A percentile compares a stretch with the other conserved stretches of the same genome.
Evolutionary conservation across 1,140 invertebrate species (phyloP).

Genomic region (Mya arenaria): DNA sequence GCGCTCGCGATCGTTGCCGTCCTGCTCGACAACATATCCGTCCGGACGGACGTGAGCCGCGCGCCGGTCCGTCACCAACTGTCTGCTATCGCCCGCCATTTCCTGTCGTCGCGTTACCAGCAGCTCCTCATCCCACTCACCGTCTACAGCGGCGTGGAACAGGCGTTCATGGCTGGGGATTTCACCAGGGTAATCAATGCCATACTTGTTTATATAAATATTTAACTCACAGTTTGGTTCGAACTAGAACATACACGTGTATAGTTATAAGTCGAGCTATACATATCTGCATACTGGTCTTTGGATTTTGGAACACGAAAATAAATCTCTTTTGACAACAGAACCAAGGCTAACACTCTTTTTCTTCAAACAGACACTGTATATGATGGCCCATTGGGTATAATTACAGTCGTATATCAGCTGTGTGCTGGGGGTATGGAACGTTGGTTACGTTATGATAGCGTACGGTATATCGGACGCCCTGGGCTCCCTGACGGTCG

Average conservation of each 20-base stretch:
- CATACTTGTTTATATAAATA: too few relatives aligned
- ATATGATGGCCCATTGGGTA: too few relatives aligned
- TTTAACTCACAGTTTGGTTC: too few relatives aligned
- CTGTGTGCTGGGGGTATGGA: constrained; percentile 93
- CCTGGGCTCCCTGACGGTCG: constrained; percentile 92
- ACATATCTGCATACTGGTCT: too few relatives aligned
- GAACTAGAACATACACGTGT: too few relatives aligned
- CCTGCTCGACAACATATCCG: constrained; percentile 87
- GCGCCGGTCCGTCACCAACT: constrained; percentile 85
- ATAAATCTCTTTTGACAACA: too few relatives aligned
- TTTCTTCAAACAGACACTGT: too few relatives aligned
- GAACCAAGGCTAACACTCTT: too few relatives aligned
- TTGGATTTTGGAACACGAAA: too few relatives aligned
- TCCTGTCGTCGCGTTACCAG: constrained; percentile 88
- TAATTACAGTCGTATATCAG: constrained; percentile 93
- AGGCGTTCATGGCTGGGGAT: constrained; percentile 96
- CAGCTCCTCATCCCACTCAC: constrained; percentile 96
- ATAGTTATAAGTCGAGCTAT: too few relatives aligned
- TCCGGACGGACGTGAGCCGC: not conserved
- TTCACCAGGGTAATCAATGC: constrained; percentile 96
- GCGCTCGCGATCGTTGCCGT: constrained; percentile 92
- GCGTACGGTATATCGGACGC: constrained; percentile 96
- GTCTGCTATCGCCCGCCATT: constrained; percentile 92
- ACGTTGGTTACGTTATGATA: constrained; percentile 97
- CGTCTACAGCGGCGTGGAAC: constrained; percentile 97